These are phyloP conservation scores for Brenthis hecate DNA, from an alignment of 2,888 invertebrate species.

Conservation along the genomic window DNA sequence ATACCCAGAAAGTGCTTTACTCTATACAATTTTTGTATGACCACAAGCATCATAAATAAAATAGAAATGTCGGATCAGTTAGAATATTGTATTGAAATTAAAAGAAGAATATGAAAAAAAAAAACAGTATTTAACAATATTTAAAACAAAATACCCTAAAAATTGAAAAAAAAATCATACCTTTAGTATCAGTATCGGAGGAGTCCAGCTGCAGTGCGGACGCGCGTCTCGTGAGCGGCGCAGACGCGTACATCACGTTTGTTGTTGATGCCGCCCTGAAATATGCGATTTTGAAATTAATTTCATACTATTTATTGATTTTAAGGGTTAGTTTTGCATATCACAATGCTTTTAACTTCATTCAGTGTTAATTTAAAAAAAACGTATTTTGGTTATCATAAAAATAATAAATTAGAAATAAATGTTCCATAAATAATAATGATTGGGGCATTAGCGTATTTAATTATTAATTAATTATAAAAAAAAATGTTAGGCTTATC, in stretches of 20 bases:
- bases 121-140: not conserved
- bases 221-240: conserved; percentile 91
- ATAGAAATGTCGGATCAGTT: too few relatives aligned
- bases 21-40: too few relatives aligned
- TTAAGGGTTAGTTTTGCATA: conserved; percentile 37
- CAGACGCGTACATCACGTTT: conserved; percentile 91
- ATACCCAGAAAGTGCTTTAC: too few relatives aligned
- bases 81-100: not conserved
- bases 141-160: not conserved
- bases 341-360: conserved; percentile 6
- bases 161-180: conserved; percentile 43
- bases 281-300: conserved; percentile 31
- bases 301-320: not conserved
- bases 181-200: conserved; percentile 86
- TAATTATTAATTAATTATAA: too few relatives aligned
- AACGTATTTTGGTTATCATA: too few relatives aligned
- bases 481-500: too few relatives aligned
- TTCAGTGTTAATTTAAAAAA: too few relatives aligned
- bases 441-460: too few relatives aligned
- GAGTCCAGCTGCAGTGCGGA: conserved; percentile 90
- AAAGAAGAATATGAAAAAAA: not conserved
- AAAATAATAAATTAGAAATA: too few relatives aligned
- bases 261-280: conserved; percentile 93
- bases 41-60: too few relatives aligned
- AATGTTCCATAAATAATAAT: too few relatives aligned